Conservation (phyloP, 2,888 invertebrate genomes). For the Ethmia dodecea region DNA sequence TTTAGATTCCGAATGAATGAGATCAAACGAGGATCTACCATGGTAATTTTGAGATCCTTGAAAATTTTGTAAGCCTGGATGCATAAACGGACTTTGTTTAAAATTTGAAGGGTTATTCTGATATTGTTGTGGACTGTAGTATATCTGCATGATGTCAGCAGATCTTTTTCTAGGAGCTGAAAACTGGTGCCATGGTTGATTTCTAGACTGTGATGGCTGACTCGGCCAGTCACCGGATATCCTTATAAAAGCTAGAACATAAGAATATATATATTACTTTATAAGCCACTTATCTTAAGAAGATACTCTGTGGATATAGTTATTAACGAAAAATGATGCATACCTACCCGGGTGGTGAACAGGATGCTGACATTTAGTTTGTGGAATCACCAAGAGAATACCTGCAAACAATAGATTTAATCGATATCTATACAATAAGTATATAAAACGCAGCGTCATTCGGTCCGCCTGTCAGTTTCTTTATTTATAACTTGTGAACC, state of each 20-base stretch:
- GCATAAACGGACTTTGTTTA: slow-evolving; percentile 29
- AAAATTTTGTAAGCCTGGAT: slow-evolving; percentile 9
- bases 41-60: slow-evolving; percentile 37
- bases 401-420: slow-evolving; percentile 60
- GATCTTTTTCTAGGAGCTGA: slow-evolving; percentile 63
- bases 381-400: slow-evolving; percentile 37
- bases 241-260: slow-evolving; percentile 34
- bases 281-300: not conserved
- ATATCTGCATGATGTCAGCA: slow-evolving; percentile 34
- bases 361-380: slow-evolving; percentile 48
- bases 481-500: not conserved
- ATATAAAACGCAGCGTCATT: not conserved
- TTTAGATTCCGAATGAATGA: slow-evolving; percentile 39
- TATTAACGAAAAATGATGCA: slow-evolving; percentile 48
- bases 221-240: slow-evolving; percentile 44
- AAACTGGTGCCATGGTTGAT: slow-evolving; percentile 62
- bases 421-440: no score
- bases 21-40: slow-evolving; percentile 38
- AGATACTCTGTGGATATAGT: not conserved
- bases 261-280: not conserved
- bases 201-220: slow-evolving; percentile 41
- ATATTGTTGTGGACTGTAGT: slow-evolving; percentile 22
- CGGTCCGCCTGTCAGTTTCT: no score
- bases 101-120: slow-evolving; percentile 24
- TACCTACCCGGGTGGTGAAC: slow-evolving; percentile 72